phyloP scores from a whole-genome alignment of 37 sponge, comb jelly and placozoan species.

The Mnemiopsis leidyi region DNA sequence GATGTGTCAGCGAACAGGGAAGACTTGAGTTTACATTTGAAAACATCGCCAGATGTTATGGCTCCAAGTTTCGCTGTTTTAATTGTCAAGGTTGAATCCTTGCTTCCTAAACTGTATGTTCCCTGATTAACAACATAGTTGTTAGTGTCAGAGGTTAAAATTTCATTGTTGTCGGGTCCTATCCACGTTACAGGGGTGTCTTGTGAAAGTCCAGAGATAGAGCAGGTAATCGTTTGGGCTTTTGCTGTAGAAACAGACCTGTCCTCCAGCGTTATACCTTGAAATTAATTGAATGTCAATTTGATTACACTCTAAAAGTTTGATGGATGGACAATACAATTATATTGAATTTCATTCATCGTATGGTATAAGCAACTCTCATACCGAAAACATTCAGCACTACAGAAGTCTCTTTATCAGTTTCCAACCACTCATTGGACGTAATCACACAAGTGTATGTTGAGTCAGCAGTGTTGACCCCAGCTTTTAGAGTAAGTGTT shows the following conservation, averaged over 20 bases:
- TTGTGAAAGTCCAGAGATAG: neutral
- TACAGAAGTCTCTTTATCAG: neutral
- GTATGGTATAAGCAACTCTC: too few species aligned
- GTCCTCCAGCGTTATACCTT: neutral
- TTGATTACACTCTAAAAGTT: too few species aligned
- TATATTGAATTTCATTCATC: too few species aligned
- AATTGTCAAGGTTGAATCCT: neutral
- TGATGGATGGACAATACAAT: too few species aligned
- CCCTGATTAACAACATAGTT: neutral
- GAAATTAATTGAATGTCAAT: too few species aligned
- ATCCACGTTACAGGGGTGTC: neutral
- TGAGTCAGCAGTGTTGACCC: conserved; percentile 1
- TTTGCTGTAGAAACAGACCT: neutral
- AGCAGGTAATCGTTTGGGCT: neutral
- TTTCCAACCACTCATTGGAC: neutral
- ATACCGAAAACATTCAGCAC: neutral
- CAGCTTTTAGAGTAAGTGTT: neutral
- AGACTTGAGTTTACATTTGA: neutral
- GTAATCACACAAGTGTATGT: neutral
- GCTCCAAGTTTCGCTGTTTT: neutral
- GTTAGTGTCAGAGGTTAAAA: neutral
- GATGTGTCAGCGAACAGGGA: neutral
- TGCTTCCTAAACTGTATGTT: neutral
- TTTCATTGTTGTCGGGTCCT: neutral
- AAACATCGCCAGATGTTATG: neutral